Conservation (phyloP, 2,113 vertebrate species). For the Sorex fumeus region DNA sequence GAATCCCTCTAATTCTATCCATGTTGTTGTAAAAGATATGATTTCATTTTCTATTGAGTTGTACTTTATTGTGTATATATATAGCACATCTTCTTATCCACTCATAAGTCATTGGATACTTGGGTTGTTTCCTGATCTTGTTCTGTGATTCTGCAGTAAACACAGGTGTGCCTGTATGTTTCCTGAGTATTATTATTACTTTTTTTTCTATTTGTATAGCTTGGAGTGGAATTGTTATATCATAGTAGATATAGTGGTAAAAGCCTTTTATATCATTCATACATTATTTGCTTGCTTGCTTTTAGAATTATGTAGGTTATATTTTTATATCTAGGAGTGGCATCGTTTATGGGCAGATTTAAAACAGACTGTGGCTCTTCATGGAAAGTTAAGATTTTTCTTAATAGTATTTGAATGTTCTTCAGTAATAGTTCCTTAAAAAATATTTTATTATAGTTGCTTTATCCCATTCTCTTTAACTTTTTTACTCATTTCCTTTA, state of each 20-base stretch:
- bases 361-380: not conserved
- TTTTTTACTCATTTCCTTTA: not conserved
- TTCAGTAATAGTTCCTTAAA: not conserved
- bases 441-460: not conserved
- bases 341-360: not conserved
- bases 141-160: no score
- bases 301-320: not conserved
- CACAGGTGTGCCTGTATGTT: no score
- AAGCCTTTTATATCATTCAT: not conserved
- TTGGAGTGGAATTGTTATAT: no score
- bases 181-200: no score
- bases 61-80: no score
- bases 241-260: not conserved
- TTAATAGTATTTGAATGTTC: not conserved
- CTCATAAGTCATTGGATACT: no score
- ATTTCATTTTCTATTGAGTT: no score
- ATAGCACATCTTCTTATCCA: no score
- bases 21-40: no score
- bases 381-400: not conserved
- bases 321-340: not conserved
- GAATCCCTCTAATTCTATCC: no score
- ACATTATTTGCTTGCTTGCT: conserved; percentile 22
- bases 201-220: no score
- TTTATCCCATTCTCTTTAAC: not conserved
- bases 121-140: no score